These are phyloP conservation scores for Agelastica alni DNA, from an alignment of 2,888 invertebrate species.

Conservation along the genomic window DNA sequence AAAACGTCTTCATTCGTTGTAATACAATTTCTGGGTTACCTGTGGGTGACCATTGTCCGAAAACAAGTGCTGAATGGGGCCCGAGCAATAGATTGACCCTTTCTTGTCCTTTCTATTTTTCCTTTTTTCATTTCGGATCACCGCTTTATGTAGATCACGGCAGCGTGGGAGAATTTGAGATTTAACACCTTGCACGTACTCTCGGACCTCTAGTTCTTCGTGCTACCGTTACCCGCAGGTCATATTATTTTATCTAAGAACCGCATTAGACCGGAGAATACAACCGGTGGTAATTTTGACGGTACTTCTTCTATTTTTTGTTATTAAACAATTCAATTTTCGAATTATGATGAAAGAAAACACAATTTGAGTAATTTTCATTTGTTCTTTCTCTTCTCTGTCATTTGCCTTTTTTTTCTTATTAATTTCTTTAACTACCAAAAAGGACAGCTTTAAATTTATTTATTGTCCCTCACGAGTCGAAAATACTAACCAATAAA, in stretches of 20 bases:
- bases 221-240: constrained; percentile 28
- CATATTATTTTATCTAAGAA: constrained; percentile 22
- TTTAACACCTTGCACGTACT: constrained; percentile 32
- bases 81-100: constrained; percentile 31
- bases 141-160: constrained; percentile 32
- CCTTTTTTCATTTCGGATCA: constrained; percentile 22
- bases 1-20: constrained; percentile 15
- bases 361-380: too few relatives aligned
- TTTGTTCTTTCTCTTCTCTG: too few relatives aligned
- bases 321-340: too few relatives aligned
- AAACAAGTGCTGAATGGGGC: constrained; percentile 40
- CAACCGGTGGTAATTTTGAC: too few relatives aligned
- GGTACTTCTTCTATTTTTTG: too few relatives aligned
- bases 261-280: too few relatives aligned
- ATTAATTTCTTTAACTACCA: too few relatives aligned
- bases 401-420: too few relatives aligned
- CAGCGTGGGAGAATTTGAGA: constrained; percentile 38
- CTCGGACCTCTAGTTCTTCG: constrained; percentile 10
- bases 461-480: too few relatives aligned
- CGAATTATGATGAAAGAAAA: too few relatives aligned
- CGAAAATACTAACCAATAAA: too few relatives aligned
- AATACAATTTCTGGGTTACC: constrained; percentile 11
- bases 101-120: constrained; percentile 26
- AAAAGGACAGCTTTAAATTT: too few relatives aligned
- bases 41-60: constrained; percentile 46